Percentiles rank a stretch among this genome's conserved stretches.
Evolutionary conservation across 2,888 invertebrate genomes (phyloP).

Genomic region (Aelia acuminata): DNA sequence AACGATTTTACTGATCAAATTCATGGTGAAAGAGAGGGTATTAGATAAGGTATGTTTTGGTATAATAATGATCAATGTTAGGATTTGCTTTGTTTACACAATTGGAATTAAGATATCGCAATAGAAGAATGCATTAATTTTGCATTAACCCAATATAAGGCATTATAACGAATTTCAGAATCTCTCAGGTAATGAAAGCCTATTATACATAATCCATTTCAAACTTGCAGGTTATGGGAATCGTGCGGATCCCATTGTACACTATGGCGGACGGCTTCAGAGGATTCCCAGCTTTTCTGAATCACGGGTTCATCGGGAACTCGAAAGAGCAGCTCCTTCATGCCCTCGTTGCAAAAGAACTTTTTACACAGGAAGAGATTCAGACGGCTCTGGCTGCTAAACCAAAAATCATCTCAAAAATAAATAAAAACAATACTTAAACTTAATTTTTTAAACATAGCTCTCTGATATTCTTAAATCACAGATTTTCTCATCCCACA

Average conservation of each 20-base stretch:
- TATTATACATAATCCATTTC: not conserved
- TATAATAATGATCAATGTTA: too few species aligned
- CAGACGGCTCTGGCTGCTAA: conserved; percentile 66
- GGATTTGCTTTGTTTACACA: too few species aligned
- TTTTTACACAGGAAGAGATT: conserved; percentile 69
- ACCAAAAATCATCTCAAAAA: conserved; percentile 58
- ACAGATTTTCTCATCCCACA: too few species aligned
- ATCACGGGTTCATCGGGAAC: conserved; percentile 71
- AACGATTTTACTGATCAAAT: too few species aligned
- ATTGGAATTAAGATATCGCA: too few species aligned
- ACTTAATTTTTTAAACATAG: not conserved
- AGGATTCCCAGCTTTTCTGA: conserved; percentile 72
- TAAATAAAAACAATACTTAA: not conserved
- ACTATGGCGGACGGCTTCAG: conserved; percentile 71
- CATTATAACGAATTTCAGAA: too few species aligned
- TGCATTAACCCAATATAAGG: too few species aligned
- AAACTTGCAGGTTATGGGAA: conserved; percentile 69
- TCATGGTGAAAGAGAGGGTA: too few species aligned
- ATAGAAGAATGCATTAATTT: too few species aligned
- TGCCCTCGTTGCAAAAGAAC: conserved; percentile 67
- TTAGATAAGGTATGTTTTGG: too few species aligned
- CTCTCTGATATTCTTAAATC: too few species aligned
- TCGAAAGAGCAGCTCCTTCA: conserved; percentile 70
- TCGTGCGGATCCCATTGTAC: conserved; percentile 71
- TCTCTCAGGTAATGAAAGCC: too few species aligned